Evolutionary conservation across 2,888 invertebrate species (phyloP), one percentile per base, ranked within the genome.

Genomic region (Papilio elwesi): DNA sequence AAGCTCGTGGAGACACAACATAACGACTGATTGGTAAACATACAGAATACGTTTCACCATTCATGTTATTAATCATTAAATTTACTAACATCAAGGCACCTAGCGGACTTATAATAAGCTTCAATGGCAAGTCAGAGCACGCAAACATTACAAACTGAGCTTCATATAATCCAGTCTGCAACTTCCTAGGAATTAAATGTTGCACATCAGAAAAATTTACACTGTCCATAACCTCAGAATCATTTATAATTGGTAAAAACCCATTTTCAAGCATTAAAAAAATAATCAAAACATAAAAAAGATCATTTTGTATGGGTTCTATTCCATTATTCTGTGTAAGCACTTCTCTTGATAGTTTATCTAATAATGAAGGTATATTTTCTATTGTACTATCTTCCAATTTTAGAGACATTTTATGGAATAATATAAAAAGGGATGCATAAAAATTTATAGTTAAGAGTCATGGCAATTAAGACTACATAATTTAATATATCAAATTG

Each of bases 191-290:
- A 72, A 74, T 77, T 73, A 90, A 76, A 62, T 82, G 81, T 70
- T 80, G 74, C 12, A 77, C 71, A 74, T 85, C 80, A 74, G 89
- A 83, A 47, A 67, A 76, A 69, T 76, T 74, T 53, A 77, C 26
- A 57, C 76, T 75, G 67, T 84, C 79, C 63, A 84, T 76, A 36
- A 82, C 68, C 70, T 82, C 79, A 16, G 73, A 74, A 43, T 87
- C 77, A 75, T 81, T 75, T 74, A 82, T 77, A 26, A 87, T 70
- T 11, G 85, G 85, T 53, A 83, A 65, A 80, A 92, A 92, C 49
- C 88, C 89, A 83, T 92, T 91, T 81, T 93, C 93, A 59, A 87
- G 74, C 88, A 92, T 86, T 71, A 89, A 79, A 71, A 89, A 84
- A 48, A 90, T 75, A 71, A 92, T 82, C 69, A 90, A 79, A 75